phyloP scores from a whole-genome alignment of 2,113 vertebrate genomes.

The Mandrillus leucophaeus region DNA sequence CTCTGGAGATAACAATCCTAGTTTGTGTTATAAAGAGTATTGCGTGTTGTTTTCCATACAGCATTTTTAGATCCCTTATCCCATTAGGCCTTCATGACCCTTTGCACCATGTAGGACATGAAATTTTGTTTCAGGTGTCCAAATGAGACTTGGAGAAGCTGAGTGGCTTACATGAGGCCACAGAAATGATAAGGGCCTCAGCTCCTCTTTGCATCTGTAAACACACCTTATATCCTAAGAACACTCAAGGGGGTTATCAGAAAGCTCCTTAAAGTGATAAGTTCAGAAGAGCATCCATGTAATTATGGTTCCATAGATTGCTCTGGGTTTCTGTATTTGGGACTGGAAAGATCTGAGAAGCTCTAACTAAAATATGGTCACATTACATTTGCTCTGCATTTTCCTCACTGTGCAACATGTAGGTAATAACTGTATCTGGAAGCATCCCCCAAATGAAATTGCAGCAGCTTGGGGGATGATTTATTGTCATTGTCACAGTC shows the following conservation, averaged over 20 bases:
- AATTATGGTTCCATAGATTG: not conserved
- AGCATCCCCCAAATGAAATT: not conserved
- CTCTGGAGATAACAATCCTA: not conserved
- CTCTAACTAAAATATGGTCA: not conserved
- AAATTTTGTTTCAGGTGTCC: not conserved
- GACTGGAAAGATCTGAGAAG: not conserved
- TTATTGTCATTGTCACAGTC: not conserved
- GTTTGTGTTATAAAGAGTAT: not conserved
- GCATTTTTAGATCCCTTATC: not conserved
- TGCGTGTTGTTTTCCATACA: not conserved
- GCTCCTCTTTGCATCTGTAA: not conserved
- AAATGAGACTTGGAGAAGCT: not conserved
- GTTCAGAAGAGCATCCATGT: not conserved
- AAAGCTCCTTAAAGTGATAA: not conserved
- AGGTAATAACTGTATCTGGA: not conserved
- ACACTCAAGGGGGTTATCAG: not conserved
- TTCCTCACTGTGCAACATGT: not conserved
- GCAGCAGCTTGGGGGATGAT: not conserved
- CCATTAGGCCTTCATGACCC: not conserved
- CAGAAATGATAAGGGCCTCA: not conserved
- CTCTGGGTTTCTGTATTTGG: not conserved
- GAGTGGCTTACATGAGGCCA: not conserved
- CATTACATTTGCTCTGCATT: not conserved
- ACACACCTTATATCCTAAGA: not conserved
- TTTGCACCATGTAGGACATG: not conserved